Conservation (phyloP, 1,140 invertebrate genomes). For the Neodiprion lecontei region DNA sequence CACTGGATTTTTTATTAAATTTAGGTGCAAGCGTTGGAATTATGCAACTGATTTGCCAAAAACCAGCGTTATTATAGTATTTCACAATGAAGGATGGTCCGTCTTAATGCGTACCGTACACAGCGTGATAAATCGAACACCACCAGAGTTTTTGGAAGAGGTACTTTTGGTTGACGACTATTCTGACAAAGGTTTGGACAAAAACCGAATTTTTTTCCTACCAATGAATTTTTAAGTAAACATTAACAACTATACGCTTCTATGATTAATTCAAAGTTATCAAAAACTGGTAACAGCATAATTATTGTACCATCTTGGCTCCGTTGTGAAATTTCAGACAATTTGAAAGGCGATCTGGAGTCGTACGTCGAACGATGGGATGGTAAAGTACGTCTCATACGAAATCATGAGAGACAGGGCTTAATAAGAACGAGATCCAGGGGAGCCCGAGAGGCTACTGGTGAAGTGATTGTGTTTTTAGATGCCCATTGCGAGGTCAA, state of each 20-base stretch:
- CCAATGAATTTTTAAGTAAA: too few relatives aligned
- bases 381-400: slow-evolving; percentile 86
- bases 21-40: slow-evolving; percentile 94
- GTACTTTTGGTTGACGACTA: slow-evolving; percentile 98
- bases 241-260: too few relatives aligned
- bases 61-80: slow-evolving; percentile 96
- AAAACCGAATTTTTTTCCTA: not conserved
- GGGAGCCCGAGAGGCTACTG: slow-evolving; percentile 91
- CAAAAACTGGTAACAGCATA: too few relatives aligned
- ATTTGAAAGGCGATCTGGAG: slow-evolving; percentile 88
- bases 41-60: slow-evolving; percentile 89
- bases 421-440: slow-evolving; percentile 90
- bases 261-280: too few relatives aligned
- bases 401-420: slow-evolving; percentile 88
- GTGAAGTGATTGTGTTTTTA: slow-evolving; percentile 97
- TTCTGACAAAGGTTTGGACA: slow-evolving; percentile 84
- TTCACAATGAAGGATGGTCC: slow-evolving; percentile 98
- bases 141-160: slow-evolving; percentile 90
- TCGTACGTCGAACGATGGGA: slow-evolving; percentile 88
- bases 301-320: not conserved
- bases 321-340: slow-evolving; percentile 66
- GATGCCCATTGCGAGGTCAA: slow-evolving; percentile 96
- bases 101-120: slow-evolving; percentile 96
- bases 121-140: slow-evolving; percentile 92
- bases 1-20: slow-evolving; percentile 21